phyloP scores from a whole-genome alignment of 2,797 vertebrate species.

The Smutsia gigantea region DNA sequence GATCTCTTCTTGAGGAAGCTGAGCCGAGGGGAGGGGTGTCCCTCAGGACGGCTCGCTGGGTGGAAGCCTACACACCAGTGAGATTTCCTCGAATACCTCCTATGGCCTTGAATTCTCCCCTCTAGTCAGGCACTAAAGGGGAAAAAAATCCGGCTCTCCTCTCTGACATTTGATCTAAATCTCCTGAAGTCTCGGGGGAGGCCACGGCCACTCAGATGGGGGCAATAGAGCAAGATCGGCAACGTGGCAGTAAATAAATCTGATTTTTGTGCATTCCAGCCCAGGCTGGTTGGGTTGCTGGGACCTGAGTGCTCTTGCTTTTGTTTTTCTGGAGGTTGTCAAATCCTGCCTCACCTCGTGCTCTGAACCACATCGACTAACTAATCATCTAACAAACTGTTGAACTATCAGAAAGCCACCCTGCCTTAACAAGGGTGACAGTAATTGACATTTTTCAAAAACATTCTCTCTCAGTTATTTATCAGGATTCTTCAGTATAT shows the following conservation, averaged over 20 bases:
- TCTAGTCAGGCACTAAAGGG: conserved; percentile 52
- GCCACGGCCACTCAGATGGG: not conserved
- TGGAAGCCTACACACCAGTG: conserved; percentile 56
- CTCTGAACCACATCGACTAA: conserved; percentile 15
- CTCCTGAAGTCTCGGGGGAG: conserved; percentile 43
- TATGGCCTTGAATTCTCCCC: conserved; percentile 59
- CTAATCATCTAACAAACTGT: not conserved
- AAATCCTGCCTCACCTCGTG: conserved; percentile 48
- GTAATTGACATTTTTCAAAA: conserved; percentile 23
- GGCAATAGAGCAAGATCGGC: not conserved
- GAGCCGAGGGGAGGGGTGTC: conserved; percentile 49
- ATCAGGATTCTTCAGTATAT: conserved; percentile 23
- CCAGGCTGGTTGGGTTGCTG: conserved; percentile 9
- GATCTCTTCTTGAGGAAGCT: conserved; percentile 71
- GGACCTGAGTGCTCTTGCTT: not conserved
- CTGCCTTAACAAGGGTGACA: conserved; percentile 17
- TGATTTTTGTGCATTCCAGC: not conserved
- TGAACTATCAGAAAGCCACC: not conserved
- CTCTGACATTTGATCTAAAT: conserved; percentile 70
- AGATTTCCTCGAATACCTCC: conserved; percentile 54
- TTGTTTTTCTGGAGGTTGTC: conserved; percentile 59
- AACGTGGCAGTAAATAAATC: conserved; percentile 13
- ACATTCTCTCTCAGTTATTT: conserved; percentile 33
- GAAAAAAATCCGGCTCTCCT: conserved; percentile 24
- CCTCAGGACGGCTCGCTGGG: conserved; percentile 50